These are phyloP conservation scores for Donacobius atricapilla DNA, from an alignment of 2,113 vertebrate genomes.

Conservation along the genomic window DNA sequence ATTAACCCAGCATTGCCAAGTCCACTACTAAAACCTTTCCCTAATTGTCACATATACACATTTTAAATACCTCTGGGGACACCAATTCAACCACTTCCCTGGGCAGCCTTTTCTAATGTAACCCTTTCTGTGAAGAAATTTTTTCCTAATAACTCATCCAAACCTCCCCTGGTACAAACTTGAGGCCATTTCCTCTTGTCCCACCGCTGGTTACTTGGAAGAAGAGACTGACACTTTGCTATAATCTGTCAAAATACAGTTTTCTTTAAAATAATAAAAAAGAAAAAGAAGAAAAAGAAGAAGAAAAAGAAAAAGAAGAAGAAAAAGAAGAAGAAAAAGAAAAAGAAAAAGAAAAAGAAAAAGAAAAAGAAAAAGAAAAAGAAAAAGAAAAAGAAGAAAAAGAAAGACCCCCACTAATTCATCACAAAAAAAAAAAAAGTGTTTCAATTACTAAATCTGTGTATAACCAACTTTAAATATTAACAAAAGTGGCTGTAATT, in stretches of 20 bases:
- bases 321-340: too few species aligned
- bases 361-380: background rate
- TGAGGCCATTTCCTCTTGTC: background rate
- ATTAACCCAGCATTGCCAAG: background rate
- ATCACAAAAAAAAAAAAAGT: background rate
- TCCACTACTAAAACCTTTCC: background rate
- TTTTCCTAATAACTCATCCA: background rate
- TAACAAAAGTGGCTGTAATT: background rate
- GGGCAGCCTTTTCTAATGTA: background rate
- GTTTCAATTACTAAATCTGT: background rate
- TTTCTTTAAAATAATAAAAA: background rate
- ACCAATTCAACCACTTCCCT: background rate
- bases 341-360: background rate
- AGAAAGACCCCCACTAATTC: background rate
- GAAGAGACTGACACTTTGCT: background rate
- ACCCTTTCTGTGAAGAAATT: background rate
- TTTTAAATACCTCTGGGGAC: background rate
- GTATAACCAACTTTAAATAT: background rate
- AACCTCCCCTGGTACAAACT: background rate
- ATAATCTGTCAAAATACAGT: background rate
- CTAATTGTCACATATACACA: background rate
- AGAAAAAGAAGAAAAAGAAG: background rate
- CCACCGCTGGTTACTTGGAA: accelerated
- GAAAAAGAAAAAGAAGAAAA: too few species aligned
- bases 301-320: too few species aligned